phyloP scores from a whole-genome alignment of 2,888 invertebrate species.

The Acanthococcus lagerstroemiae region DNA sequence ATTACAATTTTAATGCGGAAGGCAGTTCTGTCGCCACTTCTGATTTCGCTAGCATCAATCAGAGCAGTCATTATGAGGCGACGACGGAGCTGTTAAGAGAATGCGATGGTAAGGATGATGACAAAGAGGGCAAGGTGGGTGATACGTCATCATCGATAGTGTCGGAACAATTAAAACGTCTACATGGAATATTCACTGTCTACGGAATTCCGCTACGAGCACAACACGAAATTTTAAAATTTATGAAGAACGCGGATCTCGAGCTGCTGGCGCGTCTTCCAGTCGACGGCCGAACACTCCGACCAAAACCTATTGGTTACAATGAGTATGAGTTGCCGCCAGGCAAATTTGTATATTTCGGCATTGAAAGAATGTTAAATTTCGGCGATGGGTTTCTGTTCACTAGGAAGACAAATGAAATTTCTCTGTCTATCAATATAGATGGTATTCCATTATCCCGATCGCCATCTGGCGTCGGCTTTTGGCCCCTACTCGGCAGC shows the following conservation, averaged over 20 bases:
- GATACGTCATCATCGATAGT: no score
- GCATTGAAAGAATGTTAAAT: not conserved
- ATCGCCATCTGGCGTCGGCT: not conserved
- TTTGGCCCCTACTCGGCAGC: conserved; percentile 10
- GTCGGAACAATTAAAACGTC: no score
- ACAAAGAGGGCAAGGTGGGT: no score
- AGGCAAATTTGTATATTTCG: conserved; percentile 9
- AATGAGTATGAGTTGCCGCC: not conserved
- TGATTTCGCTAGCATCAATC: no score
- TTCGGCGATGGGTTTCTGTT: not conserved
- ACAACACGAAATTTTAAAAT: not conserved
- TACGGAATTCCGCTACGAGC: no score
- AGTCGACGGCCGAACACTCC: not conserved
- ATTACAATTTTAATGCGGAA: no score
- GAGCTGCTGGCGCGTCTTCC: not conserved
- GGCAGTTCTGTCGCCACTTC: no score
- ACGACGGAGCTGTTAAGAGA: no score
- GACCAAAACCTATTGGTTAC: not conserved
- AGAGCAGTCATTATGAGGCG: no score
- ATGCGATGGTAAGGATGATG: no score
- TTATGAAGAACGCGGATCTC: not conserved
- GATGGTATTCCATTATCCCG: conserved; percentile 12
- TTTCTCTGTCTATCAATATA: not conserved
- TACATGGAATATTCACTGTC: no score
- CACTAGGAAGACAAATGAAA: not conserved